Base-by-base conservation (phyloP, 2,888 invertebrate genomes). In the Pilophorus perplexus region DNA sequence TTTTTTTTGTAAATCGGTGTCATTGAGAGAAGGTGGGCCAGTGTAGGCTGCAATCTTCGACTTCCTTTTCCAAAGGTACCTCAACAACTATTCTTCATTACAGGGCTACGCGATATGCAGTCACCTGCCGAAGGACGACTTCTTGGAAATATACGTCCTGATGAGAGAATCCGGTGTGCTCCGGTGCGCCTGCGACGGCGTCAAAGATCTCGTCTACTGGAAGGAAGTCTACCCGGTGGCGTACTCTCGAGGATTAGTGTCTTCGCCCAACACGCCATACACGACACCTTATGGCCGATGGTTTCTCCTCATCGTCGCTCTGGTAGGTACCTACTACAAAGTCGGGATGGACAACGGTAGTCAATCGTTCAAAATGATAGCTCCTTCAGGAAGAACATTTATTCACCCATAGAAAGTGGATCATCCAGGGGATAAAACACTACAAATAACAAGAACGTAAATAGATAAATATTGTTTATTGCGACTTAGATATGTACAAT, bases 131-230 rank as follows among this genome's bases (percentile, higher is more conserved):
- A 81, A 85, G 59, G 84, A 85, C 67, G 88, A 91, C 76, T 80
- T 90, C 60, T 80, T 84, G 46, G 89, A 90, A 74, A 82, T 93
- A 1, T 85, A 89, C 75, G 82, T 86, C 18, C 90, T 85, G 76
- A 80, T 91, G 66, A 84, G 85, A 70, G 82, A 88, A 70, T 87
- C 88, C 73, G 89, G 90, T 2, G 78, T 93, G 59, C 80, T 91
- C 37, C 83, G 85, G 74, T 78, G 90, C 18, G 83, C 87, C 12
- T 79, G 79, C 55, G 87, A 85, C 72, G 83, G 85, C 28, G 79
- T 90, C 0, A 85, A 86, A 22, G 86, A 86, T 70, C 77, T 91
- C 59, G 84, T 90, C 10, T 77, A 89, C 33, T 91, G 91, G 90
- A 84, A 83, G 73, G 87, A 88, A 78, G 85, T 90, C 18, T 87